Evolutionary conservation across 2,797 vertebrate genomes (phyloP).

Genomic region (Hylomyscus alleni): DNA sequence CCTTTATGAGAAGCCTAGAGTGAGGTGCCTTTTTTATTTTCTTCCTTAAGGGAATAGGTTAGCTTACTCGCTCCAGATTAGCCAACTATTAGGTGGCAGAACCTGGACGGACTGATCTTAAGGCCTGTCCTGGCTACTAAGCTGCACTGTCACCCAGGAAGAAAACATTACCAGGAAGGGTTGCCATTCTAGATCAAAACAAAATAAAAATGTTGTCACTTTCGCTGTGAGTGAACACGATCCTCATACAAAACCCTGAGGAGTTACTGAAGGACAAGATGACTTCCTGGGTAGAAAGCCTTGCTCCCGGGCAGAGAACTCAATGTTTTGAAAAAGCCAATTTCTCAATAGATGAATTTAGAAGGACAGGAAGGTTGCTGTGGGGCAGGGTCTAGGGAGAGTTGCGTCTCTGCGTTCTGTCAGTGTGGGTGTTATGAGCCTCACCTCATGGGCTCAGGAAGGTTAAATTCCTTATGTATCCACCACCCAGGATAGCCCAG

Average conservation of each 20-base stretch:
- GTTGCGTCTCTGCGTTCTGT: neutral
- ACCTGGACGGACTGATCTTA: neutral
- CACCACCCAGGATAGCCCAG: neutral
- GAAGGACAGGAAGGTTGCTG: neutral
- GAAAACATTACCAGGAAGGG: neutral
- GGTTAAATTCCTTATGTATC: neutral
- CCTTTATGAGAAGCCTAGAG: neutral
- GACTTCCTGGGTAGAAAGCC: neutral
- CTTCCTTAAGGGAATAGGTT: neutral
- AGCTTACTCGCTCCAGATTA: neutral
- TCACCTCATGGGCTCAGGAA: neutral
- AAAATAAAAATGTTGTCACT: neutral
- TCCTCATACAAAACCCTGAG: neutral
- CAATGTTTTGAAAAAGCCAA: neutral
- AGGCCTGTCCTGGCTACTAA: neutral
- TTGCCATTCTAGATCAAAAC: neutral
- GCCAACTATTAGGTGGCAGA: neutral
- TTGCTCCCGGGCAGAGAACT: neutral
- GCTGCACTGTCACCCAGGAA: neutral
- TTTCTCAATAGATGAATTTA: neutral
- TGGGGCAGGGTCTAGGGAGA: too few relatives aligned
- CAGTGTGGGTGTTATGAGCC: neutral
- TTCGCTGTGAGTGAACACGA: neutral
- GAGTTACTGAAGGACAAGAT: neutral
- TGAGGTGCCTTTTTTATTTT: neutral